Evolutionary conservation across 2,113 vertebrate genomes (phyloP).

Genomic region (Amphiprion ocellaris): DNA sequence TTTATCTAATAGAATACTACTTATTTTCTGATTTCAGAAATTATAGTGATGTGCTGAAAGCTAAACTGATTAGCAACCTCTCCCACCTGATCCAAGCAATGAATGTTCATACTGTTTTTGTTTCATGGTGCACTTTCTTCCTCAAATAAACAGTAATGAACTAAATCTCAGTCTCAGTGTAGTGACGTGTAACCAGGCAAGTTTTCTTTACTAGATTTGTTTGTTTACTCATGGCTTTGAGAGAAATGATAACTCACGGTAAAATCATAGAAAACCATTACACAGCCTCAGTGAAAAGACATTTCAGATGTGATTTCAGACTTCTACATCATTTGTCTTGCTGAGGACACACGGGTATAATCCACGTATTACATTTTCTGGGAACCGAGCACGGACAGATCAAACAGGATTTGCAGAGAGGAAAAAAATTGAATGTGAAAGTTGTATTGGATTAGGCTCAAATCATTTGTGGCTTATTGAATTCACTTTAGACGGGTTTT

Average conservation of each 20-base stretch:
- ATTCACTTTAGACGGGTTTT: background rate
- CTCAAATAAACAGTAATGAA: conserved; percentile 70
- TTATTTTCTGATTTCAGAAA: conserved; percentile 79
- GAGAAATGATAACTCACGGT: conserved; percentile 1
- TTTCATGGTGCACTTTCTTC: conserved; percentile 65
- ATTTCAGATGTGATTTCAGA: conserved; percentile 51
- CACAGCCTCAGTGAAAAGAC: conserved; percentile 27
- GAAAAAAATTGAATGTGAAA: conserved; percentile 31
- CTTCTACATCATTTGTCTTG: conserved; percentile 54
- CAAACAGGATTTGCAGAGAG: conserved; percentile 63
- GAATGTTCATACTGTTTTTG: conserved; percentile 68
- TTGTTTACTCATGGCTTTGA: background rate
- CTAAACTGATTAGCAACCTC: conserved; percentile 65
- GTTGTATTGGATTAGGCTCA: conserved; percentile 56
- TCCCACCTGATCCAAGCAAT: conserved; percentile 55
- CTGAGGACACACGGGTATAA: conserved; percentile 55
- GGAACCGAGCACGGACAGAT: conserved; percentile 58
- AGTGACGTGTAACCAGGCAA: background rate
- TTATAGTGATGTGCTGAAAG: conserved; percentile 42
- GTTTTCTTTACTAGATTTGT: background rate
- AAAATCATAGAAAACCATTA: conserved; percentile 30
- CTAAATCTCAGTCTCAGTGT: background rate
- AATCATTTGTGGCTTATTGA: conserved; percentile 43
- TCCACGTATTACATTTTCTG: conserved; percentile 66
- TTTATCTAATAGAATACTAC: conserved; percentile 55